Evolutionary conservation across 2,113 vertebrate species (phyloP), one percentile per base, ranked within the genome.

Genomic region (Haliaeetus leucogaster): DNA sequence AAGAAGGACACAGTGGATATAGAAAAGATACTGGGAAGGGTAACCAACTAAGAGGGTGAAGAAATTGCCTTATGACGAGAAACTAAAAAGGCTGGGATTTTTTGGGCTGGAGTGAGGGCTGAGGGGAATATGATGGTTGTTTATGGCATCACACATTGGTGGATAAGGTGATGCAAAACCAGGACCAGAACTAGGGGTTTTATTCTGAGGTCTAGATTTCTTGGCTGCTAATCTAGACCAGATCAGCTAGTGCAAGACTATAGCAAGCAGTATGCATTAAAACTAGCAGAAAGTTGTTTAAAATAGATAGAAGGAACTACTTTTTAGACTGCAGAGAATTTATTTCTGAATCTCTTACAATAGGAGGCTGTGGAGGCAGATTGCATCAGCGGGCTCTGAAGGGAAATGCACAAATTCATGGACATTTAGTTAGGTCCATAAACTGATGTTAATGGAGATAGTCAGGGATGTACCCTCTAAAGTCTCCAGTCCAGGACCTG

Each of bases 121-220:
- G 18, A 32, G 48, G 5, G 19, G 25, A 56, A 29, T n/a, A 13
- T 17, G 9, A 20, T 52, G 10, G 26, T 32, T n/a, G 22, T 47
- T 94, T 11, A 45, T 63, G 8, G 40, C 15, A 29, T 25, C 3
- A 4, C 1, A 0, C 1, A 32, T 20, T 19, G 8, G 18, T 83
- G 65, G 25, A 21, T 42, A 62, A 90, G 13, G 50, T 56, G 58
- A 58, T 13, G 61, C 15, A 85, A 82, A 90, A 43, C 34, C 45
- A 82, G 71, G 30, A 62, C n/a, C 21, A 80, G 10, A 66, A 19
- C 9, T 40, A 53, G 6, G 26, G 6, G 6, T 3, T 61, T 29
- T 47, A 43, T 3, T 16, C 50, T 89, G 23, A 79, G 42, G 9
- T 67, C 19, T 67, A 38, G 8, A 16, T 76, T 38, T 76, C 56